A percentile compares a stretch with the other conserved stretches of the same genome.
Evolutionary conservation across 2,113 vertebrate genomes (phyloP).

Genomic region (Struthidea cinerea): DNA sequence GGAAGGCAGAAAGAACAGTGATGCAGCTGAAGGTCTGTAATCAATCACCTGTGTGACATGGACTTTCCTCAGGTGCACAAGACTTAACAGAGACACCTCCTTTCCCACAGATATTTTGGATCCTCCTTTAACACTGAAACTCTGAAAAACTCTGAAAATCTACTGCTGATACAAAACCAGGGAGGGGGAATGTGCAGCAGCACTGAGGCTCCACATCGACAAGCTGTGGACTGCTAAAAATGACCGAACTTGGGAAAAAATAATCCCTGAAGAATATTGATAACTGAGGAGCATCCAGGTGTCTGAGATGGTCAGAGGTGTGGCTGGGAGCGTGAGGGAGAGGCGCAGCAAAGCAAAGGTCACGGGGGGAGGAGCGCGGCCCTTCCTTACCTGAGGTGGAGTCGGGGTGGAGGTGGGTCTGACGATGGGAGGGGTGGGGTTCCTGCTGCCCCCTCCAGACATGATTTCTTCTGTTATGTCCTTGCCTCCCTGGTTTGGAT

Average conservation of each 20-base stretch:
- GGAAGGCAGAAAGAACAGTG: neutral
- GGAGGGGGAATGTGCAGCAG: neutral
- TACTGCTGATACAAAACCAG: neutral
- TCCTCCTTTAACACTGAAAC: neutral
- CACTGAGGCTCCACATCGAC: neutral
- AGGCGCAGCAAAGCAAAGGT: neutral
- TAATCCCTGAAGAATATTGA: neutral
- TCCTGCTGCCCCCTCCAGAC: conserved; percentile 94
- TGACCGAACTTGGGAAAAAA: neutral
- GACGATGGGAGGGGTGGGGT: conserved; percentile 88
- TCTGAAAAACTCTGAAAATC: neutral
- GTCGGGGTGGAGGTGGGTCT: conserved; percentile 88
- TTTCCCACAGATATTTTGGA: neutral
- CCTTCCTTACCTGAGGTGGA: conserved; percentile 85
- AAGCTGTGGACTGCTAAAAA: neutral
- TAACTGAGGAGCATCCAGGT: neutral
- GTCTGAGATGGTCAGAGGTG: neutral
- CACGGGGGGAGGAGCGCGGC: neutral
- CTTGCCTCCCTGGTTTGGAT: conserved; percentile 96
- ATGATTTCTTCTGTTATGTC: conserved; percentile 99
- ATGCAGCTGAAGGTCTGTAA: neutral
- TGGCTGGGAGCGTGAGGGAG: neutral
- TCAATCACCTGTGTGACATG: fast-evolving
- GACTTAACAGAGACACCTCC: neutral
- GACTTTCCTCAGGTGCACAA: neutral